Evolutionary conservation across 1,140 invertebrate species (phyloP).

Genomic region (Drosophila ohnishii): DNA sequence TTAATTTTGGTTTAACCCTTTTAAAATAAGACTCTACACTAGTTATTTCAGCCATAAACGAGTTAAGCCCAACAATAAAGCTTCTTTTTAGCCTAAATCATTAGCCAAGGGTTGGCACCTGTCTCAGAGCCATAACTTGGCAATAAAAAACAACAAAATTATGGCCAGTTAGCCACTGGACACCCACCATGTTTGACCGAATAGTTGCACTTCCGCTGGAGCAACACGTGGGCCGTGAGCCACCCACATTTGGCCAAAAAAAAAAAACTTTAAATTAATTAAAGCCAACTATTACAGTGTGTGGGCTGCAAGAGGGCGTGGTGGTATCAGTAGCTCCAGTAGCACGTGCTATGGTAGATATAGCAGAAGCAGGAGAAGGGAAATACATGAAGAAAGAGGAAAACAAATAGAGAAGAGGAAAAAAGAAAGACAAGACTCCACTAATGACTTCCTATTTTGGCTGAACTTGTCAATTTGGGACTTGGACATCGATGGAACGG

Average conservation of each 20-base stretch:
- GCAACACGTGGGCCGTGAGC: conserved; percentile 28
- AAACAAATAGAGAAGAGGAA: neutral
- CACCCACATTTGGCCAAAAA: conserved; percentile 17
- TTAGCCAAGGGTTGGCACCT: neutral
- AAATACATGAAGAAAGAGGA: conserved; percentile 5
- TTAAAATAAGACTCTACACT: neutral
- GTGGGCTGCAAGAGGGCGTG: conserved; percentile 20
- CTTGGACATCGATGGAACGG: conserved; percentile 22
- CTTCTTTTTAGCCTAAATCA: neutral
- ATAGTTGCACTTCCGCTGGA: conserved; percentile 27
- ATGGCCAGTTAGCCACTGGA: conserved; percentile 6
- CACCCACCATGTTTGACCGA: conserved; percentile 30
- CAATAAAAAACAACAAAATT: neutral
- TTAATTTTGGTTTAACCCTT: neutral
- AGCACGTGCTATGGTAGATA: conserved; percentile 17
- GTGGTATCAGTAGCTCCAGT: conserved; percentile 4
- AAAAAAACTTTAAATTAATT: conserved; percentile 22
- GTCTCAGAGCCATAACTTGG: neutral
- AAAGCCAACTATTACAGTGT: neutral
- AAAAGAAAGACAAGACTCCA: neutral
- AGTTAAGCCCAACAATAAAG: neutral
- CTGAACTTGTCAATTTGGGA: conserved; percentile 41
- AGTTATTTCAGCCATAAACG: neutral
- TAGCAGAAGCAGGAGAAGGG: neutral
- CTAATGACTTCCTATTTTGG: conserved; percentile 49